Base-by-base conservation (phyloP, 2,888 invertebrate species). In the Vannuccia rotundouncinata region DNA sequence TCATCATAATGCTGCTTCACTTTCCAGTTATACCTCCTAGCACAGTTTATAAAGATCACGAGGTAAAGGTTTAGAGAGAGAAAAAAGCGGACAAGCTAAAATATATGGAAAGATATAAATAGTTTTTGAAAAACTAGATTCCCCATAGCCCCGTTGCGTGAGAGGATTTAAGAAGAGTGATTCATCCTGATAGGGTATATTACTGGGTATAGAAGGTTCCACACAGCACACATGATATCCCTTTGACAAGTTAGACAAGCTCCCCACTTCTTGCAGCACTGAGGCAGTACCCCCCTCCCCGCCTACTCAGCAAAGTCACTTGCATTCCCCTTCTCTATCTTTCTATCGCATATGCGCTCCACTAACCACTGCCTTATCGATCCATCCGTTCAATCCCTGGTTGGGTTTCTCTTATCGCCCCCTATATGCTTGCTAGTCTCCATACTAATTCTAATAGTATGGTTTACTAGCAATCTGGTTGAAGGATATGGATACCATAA, bases 1-100 rank as follows among this genome's bases (percentile, higher is more conserved):
- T n/a, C n/a, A n/a, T n/a, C n/a, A n/a, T n/a, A n/a, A n/a, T n/a
- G n/a, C n/a, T n/a, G n/a, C n/a, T n/a, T n/a, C n/a, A n/a, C n/a
- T n/a, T n/a, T n/a, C n/a, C n/a, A n/a, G n/a, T n/a, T n/a, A n/a
- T n/a, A n/a, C n/a, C n/a, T n/a, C n/a, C n/a, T n/a, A n/a, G n/a
- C n/a, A n/a, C n/a, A n/a, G n/a, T n/a, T n/a, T n/a, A n/a, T n/a
- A 45, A 45, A 10, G 45, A 66, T 66, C 66, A 66, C 66, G 66
- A 66, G 66, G 17, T 17, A 45, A 17, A 5, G 45, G 17, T 17
- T 10, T 45, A 45, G 45, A 22, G 66, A 66, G 22, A 66, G 25
- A 22, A 2, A 66, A 66, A 66, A 66, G 22, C 22, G 22, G 66
- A 27, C 66, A 66, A 66, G 2, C 10, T 66, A 5, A 45, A 45